phyloP scores from a whole-genome alignment of 1,140 invertebrate species.

The Leptinotarsa texana region DNA sequence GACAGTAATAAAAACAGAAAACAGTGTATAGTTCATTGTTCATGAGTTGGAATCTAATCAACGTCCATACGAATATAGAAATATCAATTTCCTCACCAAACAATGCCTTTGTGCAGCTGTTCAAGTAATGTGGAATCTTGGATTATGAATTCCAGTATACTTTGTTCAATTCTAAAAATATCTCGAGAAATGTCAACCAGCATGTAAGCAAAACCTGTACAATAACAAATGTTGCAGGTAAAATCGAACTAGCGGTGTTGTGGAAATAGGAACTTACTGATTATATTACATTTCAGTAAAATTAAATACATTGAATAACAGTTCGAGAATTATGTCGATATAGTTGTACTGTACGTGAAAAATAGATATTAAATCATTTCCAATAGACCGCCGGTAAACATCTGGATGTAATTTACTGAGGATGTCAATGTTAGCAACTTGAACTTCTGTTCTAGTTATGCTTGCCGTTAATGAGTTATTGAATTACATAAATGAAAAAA shows the following conservation, averaged over 20 bases:
- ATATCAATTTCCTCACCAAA: no score
- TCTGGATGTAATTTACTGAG: neutral
- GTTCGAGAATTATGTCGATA: neutral
- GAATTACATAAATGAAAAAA: neutral
- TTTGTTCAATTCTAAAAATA: no score
- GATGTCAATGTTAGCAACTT: neutral
- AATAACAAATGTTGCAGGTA: slow-evolving; percentile 1
- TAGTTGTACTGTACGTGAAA: neutral
- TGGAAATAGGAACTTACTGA: neutral
- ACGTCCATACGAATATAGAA: no score
- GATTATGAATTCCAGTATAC: no score
- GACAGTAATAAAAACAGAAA: no score
- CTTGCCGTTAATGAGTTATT: neutral
- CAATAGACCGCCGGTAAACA: neutral
- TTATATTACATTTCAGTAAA: neutral
- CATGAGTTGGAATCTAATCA: no score
- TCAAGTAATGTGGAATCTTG: no score
- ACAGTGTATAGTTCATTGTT: no score
- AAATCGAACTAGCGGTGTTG: neutral
- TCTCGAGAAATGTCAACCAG: no score
- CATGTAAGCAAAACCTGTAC: neutral
- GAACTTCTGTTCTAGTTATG: neutral
- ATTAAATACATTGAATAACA: neutral
- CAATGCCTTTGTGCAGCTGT: no score
- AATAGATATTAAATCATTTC: neutral